A percentile compares a stretch with the other conserved stretches of the same genome.
These are phyloP conservation scores for Rhinolophus sinicus DNA, from an alignment of 2,113 vertebrate species.

Conservation along the genomic window DNA sequence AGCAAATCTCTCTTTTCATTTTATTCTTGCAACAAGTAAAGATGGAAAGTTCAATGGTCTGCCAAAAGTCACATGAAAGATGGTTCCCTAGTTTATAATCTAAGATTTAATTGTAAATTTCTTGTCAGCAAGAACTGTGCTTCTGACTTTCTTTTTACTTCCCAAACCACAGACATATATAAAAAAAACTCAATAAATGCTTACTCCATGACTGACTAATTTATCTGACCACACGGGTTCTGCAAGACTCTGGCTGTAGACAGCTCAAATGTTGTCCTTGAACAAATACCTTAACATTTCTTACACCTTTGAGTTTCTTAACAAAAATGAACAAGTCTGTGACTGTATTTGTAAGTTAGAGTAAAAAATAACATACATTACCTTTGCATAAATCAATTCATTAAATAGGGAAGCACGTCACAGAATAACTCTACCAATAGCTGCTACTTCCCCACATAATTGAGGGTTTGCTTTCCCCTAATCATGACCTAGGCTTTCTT, in stretches of 20 bases:
- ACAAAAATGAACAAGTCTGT: conserved; percentile 18
- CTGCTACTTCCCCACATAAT: background rate
- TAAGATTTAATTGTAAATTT: conserved; percentile 37
- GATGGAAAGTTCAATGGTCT: background rate
- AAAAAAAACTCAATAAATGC: background rate
- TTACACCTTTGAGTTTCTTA: conserved; percentile 37
- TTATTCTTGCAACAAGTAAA: conserved; percentile 19
- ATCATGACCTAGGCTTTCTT: background rate
- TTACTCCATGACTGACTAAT: background rate
- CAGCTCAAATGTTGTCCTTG: background rate
- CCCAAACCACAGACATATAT: background rate
- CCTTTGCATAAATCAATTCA: background rate
- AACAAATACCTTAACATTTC: background rate
- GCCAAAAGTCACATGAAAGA: background rate
- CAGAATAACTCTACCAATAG: background rate
- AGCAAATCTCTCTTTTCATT: conserved; percentile 3
- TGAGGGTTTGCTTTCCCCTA: background rate
- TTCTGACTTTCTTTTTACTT: background rate
- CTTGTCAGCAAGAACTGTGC: background rate
- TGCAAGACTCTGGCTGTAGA: background rate
- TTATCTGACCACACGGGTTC: conserved; percentile 6
- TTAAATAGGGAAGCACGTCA: background rate
- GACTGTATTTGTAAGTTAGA: background rate
- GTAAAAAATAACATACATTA: background rate
- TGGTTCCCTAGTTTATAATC: background rate